Base-by-base conservation (phyloP, 23 tunicate species). In the Aplidium turbinatum region DNA sequence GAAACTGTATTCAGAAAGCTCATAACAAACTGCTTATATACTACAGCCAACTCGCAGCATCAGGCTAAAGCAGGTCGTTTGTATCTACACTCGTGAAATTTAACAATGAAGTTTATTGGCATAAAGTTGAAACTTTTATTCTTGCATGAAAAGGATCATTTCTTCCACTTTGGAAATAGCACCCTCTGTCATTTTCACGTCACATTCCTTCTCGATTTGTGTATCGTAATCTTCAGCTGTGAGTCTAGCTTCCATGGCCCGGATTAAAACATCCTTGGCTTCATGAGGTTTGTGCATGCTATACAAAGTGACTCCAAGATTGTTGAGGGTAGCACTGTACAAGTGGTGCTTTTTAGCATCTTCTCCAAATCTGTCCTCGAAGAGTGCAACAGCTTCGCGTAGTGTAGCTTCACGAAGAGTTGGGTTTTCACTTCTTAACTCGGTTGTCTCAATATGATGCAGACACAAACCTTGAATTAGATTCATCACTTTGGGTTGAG, bases 361-460 rank as follows among this genome's bases (percentile, higher is more conserved):
- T 16, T 63, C 61, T 5, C 82, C 73, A 29, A 61, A 63, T 30
- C 38, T 34, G 16, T 28, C 24, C 4, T 63, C 47, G 45, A 77
- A 36, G 0, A 77, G 61, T 4, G 36, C 46, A 0, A 77, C 24
- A 33, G 38, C 55, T 48, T 77, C 63, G 25, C 38, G 29, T 5
- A 63, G 35, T 20, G 72, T 63, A 11, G 31, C 21, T 47, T 63
- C 63, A 33, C 73, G 73, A 21, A 34, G 47, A 11, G 25, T 1
- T 35, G 22, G 32, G 2, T 77, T 73, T 19, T 42, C 82, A 28
- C 32, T 28, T 1, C 33, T 19, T 2, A 31, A 38, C 31, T 77
- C 64, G 31, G 31, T 63, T 39, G 51, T 45, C 28, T 64, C 82
- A 20, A 77, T 77, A 62, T 58, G 72, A 77, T 63, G 73, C 16